Evolutionary conservation across 2,888 invertebrate species (phyloP), one percentile per base, ranked within the genome.

Genomic region (Chrysolina americana): DNA sequence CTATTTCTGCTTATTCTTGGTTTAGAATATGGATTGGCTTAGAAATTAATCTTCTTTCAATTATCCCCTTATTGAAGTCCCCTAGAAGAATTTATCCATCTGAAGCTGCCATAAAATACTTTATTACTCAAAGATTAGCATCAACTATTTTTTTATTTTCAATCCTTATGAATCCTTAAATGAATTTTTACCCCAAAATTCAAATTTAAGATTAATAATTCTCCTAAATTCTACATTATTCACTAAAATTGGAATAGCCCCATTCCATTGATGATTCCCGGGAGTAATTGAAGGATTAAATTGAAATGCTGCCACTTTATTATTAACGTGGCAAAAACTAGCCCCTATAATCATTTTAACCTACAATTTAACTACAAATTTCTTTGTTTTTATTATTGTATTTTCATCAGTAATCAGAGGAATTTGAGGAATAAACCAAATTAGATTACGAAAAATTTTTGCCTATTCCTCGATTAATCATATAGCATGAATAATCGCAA

Each of bases 281-380:
- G 89, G 89, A 87, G 88, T 92, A 84, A 89, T 91, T 81, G 90
- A 91, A 88, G 91, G 91, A 2, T 81, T 92, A 88, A 87, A 86
- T 41, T 92, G 91, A 91, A 85, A 89, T 78, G 91, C 90, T 87
- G 85, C 87, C 75, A 86, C 91, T 83, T 87, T 92, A 83, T 85
- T 92, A 88, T 88, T 91, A 88, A 91, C 91, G 0, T 92, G 91
- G 89, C 92, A 92, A 91, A 92, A 92, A 91, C 89, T 92, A 88
- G 89, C 90, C 50, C 92, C 92, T 2, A 87, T 92, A 88, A 89
- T 91, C 86, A 80, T 91, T 83, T 17, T 82, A 17, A 74, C 73
- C 36, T 82, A 79, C 83, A 87, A 88, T 85, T 88, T 91, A 88
- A 91, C 91, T 78, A 89, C 71, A 86, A 28, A 28, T 28, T 28